Base-by-base conservation (phyloP, 2,113 vertebrate genomes). In the Phyllostomus hastatus region DNA sequence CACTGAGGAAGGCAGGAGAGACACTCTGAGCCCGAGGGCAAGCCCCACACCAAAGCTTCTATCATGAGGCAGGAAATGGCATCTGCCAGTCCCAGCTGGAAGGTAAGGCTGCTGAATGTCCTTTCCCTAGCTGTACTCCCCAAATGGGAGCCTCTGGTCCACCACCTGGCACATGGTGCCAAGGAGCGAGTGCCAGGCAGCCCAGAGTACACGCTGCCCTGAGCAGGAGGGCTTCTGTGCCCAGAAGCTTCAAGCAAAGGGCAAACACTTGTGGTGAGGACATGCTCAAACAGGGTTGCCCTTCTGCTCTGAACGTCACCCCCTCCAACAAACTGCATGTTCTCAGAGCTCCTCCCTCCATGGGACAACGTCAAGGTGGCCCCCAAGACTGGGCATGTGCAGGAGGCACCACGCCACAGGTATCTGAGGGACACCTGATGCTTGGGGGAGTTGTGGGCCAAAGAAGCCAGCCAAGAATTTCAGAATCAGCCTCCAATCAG, bases 1-100 rank as follows among this genome's bases (percentile, higher is more conserved):
- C 99, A 99, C 99, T 99, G 97, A 0, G 52, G 54, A 54, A 31
- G 64, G 38, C 17, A 20, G 43, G n/a, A 83, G 28, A 48, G 17
- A 38, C 1, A 4, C 0, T 22, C 61, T 92, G 64, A 90, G 80
- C 72, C 66, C 0, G 0, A 1, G 2, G 24, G 79, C 9, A 2
- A 22, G 0, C 1, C 20, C 43, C 20, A n/a, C 26, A 4, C 91
- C 7, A 57, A 38, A 54, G 33, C 43, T 14, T 52, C 69, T 35
- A 17, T 41, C 43, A 15, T 0, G 9, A 33, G 52, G 33, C 61
- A 41, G 59, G 50, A 76, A 4, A 57, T 1, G 9, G 0, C 3
- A 1, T 10, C 87, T 73, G n/a, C 31, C 26, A 10, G 3, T 28
- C 33, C 64, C 6, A 5, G 26, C 35, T 0, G 7, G 15, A 26